A percentile compares a stretch with the other conserved stretches of the same genome.
Conservation (phyloP, 1,140 invertebrate species). For the Euwallacea similis region DNA sequence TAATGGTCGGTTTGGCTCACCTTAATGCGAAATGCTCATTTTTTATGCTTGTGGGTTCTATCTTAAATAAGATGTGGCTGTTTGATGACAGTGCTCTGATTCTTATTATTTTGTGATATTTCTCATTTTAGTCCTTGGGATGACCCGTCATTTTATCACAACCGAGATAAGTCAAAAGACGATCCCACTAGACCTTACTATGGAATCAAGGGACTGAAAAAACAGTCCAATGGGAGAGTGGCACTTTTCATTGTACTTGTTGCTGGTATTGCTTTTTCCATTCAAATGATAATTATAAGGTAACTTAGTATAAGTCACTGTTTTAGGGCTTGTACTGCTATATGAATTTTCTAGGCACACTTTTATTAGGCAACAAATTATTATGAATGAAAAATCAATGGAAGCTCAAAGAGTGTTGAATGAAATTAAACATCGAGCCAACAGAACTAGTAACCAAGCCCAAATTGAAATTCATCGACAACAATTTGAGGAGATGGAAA, state of each 20-base stretch:
- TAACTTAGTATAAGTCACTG: conserved; percentile 44
- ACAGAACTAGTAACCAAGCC: conserved; percentile 58
- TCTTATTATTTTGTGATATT: too few relatives aligned
- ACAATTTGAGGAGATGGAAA: conserved; percentile 12
- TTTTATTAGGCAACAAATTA: conserved; percentile 56
- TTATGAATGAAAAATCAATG: conserved; percentile 55
- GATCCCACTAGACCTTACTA: conserved; percentile 58
- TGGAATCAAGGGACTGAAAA: conserved; percentile 60
- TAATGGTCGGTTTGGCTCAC: too few relatives aligned
- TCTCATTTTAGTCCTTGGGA: conserved; percentile 50
- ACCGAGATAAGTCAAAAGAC: conserved; percentile 49
- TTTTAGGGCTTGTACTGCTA: neutral
- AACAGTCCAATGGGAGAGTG: conserved; percentile 60
- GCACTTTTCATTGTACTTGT: conserved; percentile 58
- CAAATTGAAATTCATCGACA: conserved; percentile 49
- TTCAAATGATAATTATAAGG: conserved; percentile 62
- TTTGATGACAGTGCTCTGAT: too few relatives aligned
- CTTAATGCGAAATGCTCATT: too few relatives aligned
- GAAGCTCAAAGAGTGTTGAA: conserved; percentile 56
- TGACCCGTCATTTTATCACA: conserved; percentile 44
- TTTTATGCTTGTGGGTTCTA: too few relatives aligned
- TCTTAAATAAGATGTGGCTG: too few relatives aligned
- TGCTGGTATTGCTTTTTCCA: conserved; percentile 56
- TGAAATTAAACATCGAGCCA: conserved; percentile 55
- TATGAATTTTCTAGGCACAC: conserved; percentile 7